Percentiles rank a stretch among this genome's conserved stretches.
Conservation (phyloP, 2,113 vertebrate genomes). For the Poicephalus gulielmi region DNA sequence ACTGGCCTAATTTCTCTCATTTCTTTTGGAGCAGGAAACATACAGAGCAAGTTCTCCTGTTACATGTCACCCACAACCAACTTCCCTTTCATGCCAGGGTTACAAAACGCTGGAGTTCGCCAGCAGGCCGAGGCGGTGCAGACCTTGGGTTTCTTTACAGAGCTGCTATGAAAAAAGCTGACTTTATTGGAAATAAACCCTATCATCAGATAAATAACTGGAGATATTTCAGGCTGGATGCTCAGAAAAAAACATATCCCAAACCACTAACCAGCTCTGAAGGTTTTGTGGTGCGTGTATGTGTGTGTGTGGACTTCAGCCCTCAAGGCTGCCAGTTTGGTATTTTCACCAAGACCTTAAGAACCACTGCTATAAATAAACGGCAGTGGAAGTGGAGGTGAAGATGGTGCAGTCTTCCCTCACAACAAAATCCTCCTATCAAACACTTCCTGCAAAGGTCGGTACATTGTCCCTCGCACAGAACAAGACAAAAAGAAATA, state of each 20-base stretch:
- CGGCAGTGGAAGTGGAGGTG: not conserved
- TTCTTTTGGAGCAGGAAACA: slow-evolving; percentile 58
- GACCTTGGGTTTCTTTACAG: not conserved
- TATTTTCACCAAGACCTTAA: not conserved
- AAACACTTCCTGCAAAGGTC: not conserved
- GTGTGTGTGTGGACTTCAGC: not conserved
- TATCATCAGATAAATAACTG: not conserved
- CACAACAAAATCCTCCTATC: not conserved
- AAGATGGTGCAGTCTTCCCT: not conserved
- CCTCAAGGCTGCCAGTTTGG: not conserved
- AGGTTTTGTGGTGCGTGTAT: not conserved
- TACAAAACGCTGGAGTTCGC: not conserved
- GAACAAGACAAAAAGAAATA: not conserved
- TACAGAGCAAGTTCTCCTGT: slow-evolving; percentile 1
- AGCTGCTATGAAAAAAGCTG: not conserved
- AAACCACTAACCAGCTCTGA: not conserved
- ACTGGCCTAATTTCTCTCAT: slow-evolving; percentile 72
- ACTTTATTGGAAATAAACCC: not conserved
- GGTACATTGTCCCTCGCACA: not conserved
- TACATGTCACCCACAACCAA: not conserved
- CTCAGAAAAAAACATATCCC: not conserved
- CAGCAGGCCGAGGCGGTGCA: not conserved
- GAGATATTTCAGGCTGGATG: not conserved
- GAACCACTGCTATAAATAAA: not conserved
- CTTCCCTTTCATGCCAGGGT: not conserved